Base-by-base conservation (phyloP, 2,888 invertebrate genomes). In the Odontomyia ornata region DNA sequence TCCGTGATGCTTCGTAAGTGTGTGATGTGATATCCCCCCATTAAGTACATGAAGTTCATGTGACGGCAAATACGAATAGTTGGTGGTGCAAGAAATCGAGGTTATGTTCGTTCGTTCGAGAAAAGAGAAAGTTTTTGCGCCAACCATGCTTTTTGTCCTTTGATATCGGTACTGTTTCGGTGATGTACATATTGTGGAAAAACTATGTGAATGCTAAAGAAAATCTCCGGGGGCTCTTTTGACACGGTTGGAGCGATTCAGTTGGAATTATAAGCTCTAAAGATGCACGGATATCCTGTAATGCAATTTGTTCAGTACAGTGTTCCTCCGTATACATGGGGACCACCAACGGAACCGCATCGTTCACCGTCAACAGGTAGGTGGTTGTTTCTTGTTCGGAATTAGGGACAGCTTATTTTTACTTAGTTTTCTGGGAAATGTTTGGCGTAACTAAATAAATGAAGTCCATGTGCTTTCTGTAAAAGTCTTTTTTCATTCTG, bases 241-340 rank as follows among this genome's bases (percentile, higher is more conserved):
- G 9, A 36, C 5, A 36, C 9, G 36, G 9, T 5, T 36, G 5
- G 36, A 36, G 9, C 4, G 52, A 52, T 52, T 52, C 13, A 18
- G 52, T 52, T 52, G 4, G 15, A 52, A 52, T 52, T 52, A 4
- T 4, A 52, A 9, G 3, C 11, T 60, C 21, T 21, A 23, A 81
- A 82, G 81, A 90, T 91, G 90, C 90, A 90, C 82, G 90, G 90
- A 77, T 90, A 90, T 86, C 90, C 90, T 76, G 90, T 91, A 79
- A 90, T 90, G 90, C 90, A 90, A 85, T 90, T 90, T 83, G 89
- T 91, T 79, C 90, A 90, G 81, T 91, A 90, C 83, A 89, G 89
- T 84, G 88, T 90, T 82, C 88, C 87, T 65, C 84, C 86, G 56
- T 87, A 86, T 82, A 83, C 84, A 76, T 87, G 87, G 87, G 84